phyloP scores from a whole-genome alignment of 2,113 vertebrate species.

The Melozone crissalis region DNA sequence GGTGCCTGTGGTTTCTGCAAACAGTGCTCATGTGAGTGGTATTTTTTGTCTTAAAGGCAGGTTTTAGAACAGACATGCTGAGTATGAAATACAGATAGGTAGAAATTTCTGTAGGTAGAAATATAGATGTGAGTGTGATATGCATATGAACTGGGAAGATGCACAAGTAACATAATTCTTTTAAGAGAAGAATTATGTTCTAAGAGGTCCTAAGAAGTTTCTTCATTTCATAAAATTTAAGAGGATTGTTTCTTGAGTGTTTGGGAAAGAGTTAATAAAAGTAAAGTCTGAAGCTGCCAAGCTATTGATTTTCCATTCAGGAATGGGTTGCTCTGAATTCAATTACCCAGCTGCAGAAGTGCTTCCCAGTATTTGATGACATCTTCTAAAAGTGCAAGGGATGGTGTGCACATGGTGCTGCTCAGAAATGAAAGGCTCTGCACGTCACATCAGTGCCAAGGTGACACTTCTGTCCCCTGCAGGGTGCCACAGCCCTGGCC shows the following conservation, averaged over 20 bases:
- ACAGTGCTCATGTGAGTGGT: not conserved
- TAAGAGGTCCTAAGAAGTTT: not conserved
- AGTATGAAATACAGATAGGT: not conserved
- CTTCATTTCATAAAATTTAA: not conserved
- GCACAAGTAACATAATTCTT: not conserved
- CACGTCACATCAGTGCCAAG: fast-evolving
- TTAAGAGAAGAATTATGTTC: not conserved
- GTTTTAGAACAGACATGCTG: not conserved
- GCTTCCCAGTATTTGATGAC: constrained; percentile 1
- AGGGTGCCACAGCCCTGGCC: not conserved
- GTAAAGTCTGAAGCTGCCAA: not conserved
- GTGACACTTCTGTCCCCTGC: not conserved
- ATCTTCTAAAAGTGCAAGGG: not conserved
- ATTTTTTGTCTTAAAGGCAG: not conserved
- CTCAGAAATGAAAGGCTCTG: not conserved
- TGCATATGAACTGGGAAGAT: not conserved
- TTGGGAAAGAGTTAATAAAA: not conserved
- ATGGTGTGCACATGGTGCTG: not conserved
- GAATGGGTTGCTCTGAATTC: constrained; percentile 15
- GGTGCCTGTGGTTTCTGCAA: not conserved
- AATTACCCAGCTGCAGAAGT: not conserved
- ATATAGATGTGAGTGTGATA: not conserved
- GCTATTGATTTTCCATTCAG: constrained; percentile 20
- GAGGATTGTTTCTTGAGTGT: not conserved
- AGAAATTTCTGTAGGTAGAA: not conserved